Percentiles rank a stretch among this genome's conserved stretches.
Conservation (phyloP, 2,113 vertebrate species). For the Gobio gobio region DNA sequence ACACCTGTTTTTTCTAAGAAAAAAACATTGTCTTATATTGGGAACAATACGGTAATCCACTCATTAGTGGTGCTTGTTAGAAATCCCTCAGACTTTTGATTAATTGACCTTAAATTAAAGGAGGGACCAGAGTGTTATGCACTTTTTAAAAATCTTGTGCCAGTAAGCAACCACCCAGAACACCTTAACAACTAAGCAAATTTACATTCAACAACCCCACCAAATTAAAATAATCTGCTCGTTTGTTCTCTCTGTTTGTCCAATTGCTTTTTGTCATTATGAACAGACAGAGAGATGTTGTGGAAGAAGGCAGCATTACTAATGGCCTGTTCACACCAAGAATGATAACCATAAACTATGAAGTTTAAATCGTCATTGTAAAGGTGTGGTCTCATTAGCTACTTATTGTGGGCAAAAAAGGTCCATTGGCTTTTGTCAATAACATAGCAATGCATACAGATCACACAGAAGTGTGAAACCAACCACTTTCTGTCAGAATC, state of each 20-base stretch:
- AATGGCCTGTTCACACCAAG: neutral
- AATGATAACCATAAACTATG: neutral
- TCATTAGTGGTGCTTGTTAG: neutral
- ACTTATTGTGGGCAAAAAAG: neutral
- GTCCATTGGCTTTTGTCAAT: neutral
- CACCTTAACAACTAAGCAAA: neutral
- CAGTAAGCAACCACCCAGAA: neutral
- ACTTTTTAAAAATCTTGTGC: neutral
- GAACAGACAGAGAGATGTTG: neutral
- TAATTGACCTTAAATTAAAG: neutral
- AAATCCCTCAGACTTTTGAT: neutral
- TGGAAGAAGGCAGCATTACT: neutral
- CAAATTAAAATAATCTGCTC: neutral
- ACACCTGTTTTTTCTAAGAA: no score
- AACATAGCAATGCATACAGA: neutral
- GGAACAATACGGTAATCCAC: neutral
- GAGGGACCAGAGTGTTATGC: neutral
- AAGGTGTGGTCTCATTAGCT: neutral
- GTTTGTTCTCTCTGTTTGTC: neutral
- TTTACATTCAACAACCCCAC: neutral
- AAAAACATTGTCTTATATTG: no score
- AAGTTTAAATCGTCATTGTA: neutral
- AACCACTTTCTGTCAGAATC: neutral
- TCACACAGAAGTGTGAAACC: neutral
- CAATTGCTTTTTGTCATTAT: neutral